phyloP scores from a whole-genome alignment of 2,113 vertebrate genomes.

The Promerops cafer region DNA sequence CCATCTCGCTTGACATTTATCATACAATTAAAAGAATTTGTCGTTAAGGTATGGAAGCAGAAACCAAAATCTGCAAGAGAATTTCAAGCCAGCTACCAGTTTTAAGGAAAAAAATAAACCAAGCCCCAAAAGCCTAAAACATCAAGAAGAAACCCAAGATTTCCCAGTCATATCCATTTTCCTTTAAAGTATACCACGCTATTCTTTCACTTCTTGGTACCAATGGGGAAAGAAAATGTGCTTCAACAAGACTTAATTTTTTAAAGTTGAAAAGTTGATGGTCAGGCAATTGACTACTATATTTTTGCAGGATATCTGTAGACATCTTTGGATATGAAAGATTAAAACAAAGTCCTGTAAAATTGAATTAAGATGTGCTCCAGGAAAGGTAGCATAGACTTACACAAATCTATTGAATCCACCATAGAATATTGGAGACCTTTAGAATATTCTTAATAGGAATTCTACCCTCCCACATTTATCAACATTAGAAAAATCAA shows the following conservation, averaged over 20 bases:
- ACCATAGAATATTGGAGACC: background rate
- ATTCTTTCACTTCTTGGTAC: background rate
- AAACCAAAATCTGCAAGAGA: background rate
- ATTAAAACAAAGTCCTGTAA: background rate
- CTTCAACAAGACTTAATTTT: background rate
- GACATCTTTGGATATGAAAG: background rate
- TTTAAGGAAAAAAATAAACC: background rate
- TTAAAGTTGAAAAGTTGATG: background rate
- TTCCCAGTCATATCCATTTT: background rate
- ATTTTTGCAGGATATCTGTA: background rate
- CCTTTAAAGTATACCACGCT: background rate
- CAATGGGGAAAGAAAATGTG: background rate
- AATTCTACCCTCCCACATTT: background rate
- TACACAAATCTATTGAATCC: background rate
- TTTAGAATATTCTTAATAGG: background rate
- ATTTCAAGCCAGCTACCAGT: background rate
- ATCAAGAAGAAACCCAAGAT: background rate
- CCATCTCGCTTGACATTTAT: background rate
- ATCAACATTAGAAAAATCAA: constrained; percentile 17
- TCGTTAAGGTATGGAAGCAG: background rate
- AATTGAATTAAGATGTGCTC: background rate
- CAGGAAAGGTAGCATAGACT: background rate
- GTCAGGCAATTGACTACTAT: background rate
- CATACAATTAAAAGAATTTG: background rate
- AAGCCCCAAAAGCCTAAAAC: background rate